Conservation (phyloP, 1,140 invertebrate species). For the Caenorhabditis brenneri region DNA sequence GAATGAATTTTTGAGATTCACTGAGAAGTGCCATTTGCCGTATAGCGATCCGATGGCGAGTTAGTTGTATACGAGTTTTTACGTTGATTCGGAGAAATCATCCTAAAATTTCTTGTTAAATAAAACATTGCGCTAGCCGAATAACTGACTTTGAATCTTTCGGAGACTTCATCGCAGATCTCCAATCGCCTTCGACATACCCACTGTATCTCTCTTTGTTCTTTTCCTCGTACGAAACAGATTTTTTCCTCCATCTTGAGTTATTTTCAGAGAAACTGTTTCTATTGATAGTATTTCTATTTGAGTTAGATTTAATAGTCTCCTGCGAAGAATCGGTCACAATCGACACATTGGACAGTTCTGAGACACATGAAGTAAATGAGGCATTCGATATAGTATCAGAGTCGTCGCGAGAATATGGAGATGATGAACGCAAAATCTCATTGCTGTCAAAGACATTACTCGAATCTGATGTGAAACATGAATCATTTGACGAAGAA, state of each 20-base stretch:
- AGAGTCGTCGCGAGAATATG: neutral
- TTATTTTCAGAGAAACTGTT: neutral
- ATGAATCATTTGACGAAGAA: neutral
- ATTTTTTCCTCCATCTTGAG: neutral
- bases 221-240: neutral
- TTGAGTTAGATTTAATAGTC: neutral
- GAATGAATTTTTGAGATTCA: neutral
- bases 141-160: neutral
- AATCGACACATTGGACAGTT: neutral
- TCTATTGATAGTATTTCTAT: neutral
- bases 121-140: too few species aligned
- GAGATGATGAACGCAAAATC: neutral
- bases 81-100: neutral
- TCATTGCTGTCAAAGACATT: neutral
- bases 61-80: neutral
- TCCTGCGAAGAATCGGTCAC: neutral
- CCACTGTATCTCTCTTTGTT: constrained; percentile 14
- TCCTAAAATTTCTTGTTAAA: neutral
- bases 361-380: neutral
- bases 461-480: neutral
- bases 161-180: neutral
- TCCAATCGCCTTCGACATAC: neutral
- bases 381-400: neutral
- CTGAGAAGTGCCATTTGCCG: neutral
- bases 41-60: neutral